Evolutionary conservation across 1,140 invertebrate species (phyloP).

Genomic region (Saccostrea echinata): DNA sequence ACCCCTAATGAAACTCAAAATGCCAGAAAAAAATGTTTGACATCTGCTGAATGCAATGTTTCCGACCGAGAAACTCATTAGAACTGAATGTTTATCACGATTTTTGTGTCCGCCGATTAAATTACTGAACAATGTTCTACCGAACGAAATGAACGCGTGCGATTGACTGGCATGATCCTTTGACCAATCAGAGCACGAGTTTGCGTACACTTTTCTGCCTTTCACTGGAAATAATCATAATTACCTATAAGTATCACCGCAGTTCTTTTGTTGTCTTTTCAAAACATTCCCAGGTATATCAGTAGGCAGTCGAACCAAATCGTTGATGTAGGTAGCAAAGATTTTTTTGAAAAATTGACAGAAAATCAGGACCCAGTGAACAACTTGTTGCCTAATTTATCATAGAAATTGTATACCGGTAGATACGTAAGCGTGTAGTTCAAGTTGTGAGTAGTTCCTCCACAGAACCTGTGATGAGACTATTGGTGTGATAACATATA

Average conservation of each 20-base stretch:
- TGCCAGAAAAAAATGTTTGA: conserved; percentile 17
- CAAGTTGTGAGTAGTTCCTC: background rate
- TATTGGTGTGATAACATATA: conserved; percentile 32
- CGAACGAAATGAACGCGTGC: conserved; percentile 12
- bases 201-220: background rate
- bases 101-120: conserved; percentile 1
- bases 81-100: conserved; percentile 15
- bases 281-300: conserved; percentile 25
- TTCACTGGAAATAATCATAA: conserved; percentile 33
- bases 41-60: background rate
- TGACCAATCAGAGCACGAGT: background rate
- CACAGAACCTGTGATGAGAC: background rate
- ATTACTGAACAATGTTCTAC: conserved; percentile 31
- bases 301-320: background rate
- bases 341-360: conserved; percentile 31
- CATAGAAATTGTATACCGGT: too few species aligned
- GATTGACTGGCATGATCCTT: conserved; percentile 4
- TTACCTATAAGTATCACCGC: conserved; percentile 40
- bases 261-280: background rate
- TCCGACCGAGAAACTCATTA: conserved; percentile 12
- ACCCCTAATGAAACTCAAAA: background rate
- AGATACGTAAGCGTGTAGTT: background rate
- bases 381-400: conserved; percentile 17
- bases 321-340: conserved; percentile 42
- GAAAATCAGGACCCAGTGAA: background rate